A percentile compares a stretch with the other conserved stretches of the same genome.
phyloP scores from a whole-genome alignment of 1,140 invertebrate species.

The Thrips palmi region DNA sequence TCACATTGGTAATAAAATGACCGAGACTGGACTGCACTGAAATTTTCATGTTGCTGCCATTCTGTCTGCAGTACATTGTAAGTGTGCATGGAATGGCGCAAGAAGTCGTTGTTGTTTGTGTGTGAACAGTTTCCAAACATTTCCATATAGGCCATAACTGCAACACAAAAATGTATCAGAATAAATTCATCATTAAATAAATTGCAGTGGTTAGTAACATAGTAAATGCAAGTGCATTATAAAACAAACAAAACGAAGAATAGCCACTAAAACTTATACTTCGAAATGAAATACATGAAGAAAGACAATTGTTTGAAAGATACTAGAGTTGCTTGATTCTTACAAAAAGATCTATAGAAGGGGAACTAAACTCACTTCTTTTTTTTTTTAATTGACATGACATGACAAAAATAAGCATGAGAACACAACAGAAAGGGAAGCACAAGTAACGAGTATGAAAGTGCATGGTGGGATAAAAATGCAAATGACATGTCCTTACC shows the following conservation, averaged over 20 bases:
- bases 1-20: too few relatives aligned
- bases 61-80: constrained; percentile 48
- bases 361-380: too few relatives aligned
- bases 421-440: constrained; percentile 4
- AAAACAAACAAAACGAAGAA: neutral
- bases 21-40: constrained; percentile 35
- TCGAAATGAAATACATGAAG: constrained; percentile 6
- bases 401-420: neutral
- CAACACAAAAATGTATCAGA: constrained; percentile 18
- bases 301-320: too few relatives aligned
- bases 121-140: constrained; percentile 80
- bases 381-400: constrained; percentile 3
- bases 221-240: neutral
- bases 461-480: constrained; percentile 5
- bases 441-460: too few relatives aligned
- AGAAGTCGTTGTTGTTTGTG: constrained; percentile 47
- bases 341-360: too few relatives aligned
- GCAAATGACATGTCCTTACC: constrained; percentile 39
- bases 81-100: constrained; percentile 65
- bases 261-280: constrained; percentile 7
- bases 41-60: constrained; percentile 41
- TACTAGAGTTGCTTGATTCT: too few relatives aligned
- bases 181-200: neutral
- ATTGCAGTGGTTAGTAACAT: too few relatives aligned
- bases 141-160: constrained; percentile 93